Conservation (phyloP, 1,140 invertebrate species). For the Formica exsecta region DNA sequence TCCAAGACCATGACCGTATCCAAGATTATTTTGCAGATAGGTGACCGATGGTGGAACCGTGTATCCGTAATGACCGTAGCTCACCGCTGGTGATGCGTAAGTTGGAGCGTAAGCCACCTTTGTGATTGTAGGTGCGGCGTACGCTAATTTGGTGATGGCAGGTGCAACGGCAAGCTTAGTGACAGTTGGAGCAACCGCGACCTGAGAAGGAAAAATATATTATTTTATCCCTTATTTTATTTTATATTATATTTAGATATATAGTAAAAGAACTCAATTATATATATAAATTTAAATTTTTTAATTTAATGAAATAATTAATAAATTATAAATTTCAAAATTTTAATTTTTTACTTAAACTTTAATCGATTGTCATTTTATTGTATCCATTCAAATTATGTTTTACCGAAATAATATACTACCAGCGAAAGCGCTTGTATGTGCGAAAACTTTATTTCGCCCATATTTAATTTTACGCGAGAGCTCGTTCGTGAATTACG, state of each 20-base stretch:
- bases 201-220: slow-evolving; percentile 59
- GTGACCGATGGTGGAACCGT: slow-evolving; percentile 41
- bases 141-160: slow-evolving; percentile 72
- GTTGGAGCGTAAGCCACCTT: slow-evolving; percentile 58
- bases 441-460: slow-evolving; percentile 18
- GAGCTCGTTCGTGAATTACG: slow-evolving; percentile 20
- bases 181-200: slow-evolving; percentile 74
- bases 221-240: background rate
- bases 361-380: slow-evolving; percentile 7
- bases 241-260: background rate
- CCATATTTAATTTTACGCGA: slow-evolving; percentile 42
- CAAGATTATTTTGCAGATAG: background rate
- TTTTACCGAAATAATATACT: background rate
- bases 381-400: background rate
- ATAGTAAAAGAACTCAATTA: background rate
- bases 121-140: slow-evolving; percentile 69
- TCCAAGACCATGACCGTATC: slow-evolving; percentile 60
- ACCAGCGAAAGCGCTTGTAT: too few relatives aligned
- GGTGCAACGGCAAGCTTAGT: slow-evolving; percentile 75
- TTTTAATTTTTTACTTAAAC: slow-evolving; percentile 1
- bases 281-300: background rate
- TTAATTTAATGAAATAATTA: too few relatives aligned
- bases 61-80: slow-evolving; percentile 65
- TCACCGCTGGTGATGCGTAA: slow-evolving; percentile 37
- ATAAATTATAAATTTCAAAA: background rate